These are phyloP conservation scores for Machimus rusticus DNA, from an alignment of 2,888 invertebrate species.

Conservation along the genomic window DNA sequence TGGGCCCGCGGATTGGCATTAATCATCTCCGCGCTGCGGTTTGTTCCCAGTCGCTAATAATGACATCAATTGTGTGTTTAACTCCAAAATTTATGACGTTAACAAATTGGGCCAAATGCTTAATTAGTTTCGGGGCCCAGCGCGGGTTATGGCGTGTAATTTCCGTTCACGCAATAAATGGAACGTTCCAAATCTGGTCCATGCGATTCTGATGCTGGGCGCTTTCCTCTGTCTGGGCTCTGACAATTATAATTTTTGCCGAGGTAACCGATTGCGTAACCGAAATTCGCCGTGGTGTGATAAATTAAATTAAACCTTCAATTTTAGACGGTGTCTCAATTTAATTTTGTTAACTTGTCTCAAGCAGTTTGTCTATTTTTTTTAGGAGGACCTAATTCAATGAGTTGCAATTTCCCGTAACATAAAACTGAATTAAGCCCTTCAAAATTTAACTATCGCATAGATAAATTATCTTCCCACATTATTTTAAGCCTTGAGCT, in stretches of 20 bases:
- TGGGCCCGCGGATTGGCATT: background rate
- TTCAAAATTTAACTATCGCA: background rate
- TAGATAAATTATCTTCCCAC: background rate
- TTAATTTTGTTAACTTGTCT: background rate
- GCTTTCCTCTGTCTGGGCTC: background rate
- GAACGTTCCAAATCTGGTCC: background rate
- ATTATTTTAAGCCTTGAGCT: background rate
- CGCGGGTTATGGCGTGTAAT: background rate
- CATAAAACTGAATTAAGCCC: background rate
- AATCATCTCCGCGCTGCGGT: conserved; percentile 21
- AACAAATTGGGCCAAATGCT: conserved; percentile 17
- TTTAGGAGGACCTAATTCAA: background rate
- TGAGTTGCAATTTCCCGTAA: background rate
- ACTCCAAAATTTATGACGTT: conserved; percentile 11
- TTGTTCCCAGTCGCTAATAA: conserved; percentile 11
- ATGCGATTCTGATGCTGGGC: background rate
- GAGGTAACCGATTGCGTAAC: background rate
- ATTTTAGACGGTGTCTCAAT: background rate
- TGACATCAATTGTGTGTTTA: conserved; percentile 20
- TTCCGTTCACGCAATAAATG: background rate
- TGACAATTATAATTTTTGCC: background rate
- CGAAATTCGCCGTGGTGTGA: background rate
- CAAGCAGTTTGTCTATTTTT: background rate
- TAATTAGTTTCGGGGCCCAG: background rate
- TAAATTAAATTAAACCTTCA: background rate